phyloP scores from a whole-genome alignment of 2,888 invertebrate genomes.

The Yponomeuta malinellus region DNA sequence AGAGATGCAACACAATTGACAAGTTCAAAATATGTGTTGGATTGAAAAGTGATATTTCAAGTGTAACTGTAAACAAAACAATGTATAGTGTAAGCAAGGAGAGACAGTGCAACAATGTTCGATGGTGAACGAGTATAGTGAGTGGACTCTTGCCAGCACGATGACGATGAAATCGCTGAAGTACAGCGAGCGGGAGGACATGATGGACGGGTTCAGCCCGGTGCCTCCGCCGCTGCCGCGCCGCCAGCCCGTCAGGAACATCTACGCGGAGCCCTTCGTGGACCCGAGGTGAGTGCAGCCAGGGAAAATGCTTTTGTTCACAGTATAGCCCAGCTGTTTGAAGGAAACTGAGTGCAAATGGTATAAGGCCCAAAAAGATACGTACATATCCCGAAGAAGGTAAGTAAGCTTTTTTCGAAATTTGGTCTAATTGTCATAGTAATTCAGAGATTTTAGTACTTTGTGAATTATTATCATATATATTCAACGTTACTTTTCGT shows the following conservation, averaged over 20 bases:
- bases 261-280: slow-evolving; percentile 80
- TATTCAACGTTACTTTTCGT: too few species aligned
- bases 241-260: slow-evolving; percentile 78
- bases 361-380: too few species aligned
- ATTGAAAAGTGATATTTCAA: background rate
- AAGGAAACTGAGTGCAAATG: too few species aligned
- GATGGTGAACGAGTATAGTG: slow-evolving; percentile 39
- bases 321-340: background rate
- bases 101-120: slow-evolving; percentile 38
- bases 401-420: too few species aligned
- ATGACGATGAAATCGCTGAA: slow-evolving; percentile 80
- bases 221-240: slow-evolving; percentile 79
- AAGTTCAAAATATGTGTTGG: background rate
- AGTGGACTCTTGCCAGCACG: slow-evolving; percentile 52
- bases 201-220: slow-evolving; percentile 74
- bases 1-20: background rate
- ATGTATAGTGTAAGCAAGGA: slow-evolving; percentile 60
- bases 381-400: too few species aligned
- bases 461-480: too few species aligned
- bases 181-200: slow-evolving; percentile 72
- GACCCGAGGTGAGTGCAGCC: slow-evolving; percentile 70
- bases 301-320: background rate
- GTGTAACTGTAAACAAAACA: slow-evolving; percentile 14
- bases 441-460: too few species aligned
- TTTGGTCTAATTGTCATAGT: too few species aligned